phyloP scores from a whole-genome alignment of 2,113 vertebrate genomes.

The Pycnonotus jocosus region DNA sequence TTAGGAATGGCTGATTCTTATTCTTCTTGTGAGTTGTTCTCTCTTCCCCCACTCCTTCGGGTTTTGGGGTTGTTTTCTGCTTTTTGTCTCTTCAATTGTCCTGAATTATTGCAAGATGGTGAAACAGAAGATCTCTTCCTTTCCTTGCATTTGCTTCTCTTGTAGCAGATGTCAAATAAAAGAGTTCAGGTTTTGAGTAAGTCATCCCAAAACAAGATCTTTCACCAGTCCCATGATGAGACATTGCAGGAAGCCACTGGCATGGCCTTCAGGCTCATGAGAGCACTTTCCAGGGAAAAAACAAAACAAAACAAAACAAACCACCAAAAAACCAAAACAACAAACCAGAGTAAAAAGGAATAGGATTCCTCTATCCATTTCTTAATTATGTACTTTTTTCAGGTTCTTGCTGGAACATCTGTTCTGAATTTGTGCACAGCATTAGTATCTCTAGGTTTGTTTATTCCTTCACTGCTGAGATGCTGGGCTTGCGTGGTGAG shows the following conservation, averaged over 20 bases:
- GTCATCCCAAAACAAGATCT: not conserved
- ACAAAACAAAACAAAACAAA: not conserved
- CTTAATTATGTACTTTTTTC: not conserved
- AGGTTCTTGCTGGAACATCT: conserved; percentile 18
- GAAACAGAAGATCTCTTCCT: conserved; percentile 30
- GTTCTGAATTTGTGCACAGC: conserved; percentile 7
- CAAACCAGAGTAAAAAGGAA: not conserved
- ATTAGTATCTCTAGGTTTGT: not conserved
- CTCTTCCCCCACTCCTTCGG: not conserved
- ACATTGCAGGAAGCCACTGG: not conserved
- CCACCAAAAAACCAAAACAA: too few species aligned
- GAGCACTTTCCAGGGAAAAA: not conserved
- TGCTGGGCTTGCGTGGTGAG: rapidly evolving
- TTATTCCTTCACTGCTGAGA: not conserved
- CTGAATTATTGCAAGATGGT: conserved; percentile 69
- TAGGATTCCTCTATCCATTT: not conserved
- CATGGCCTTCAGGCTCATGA: not conserved
- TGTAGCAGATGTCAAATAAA: conserved; percentile 58
- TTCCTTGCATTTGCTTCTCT: conserved; percentile 15
- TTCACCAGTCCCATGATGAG: not conserved
- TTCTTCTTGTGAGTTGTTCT: conserved; percentile 27
- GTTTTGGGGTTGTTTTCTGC: conserved; percentile 41
- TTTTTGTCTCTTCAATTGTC: not conserved
- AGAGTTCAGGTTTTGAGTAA: conserved; percentile 5
- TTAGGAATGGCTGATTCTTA: conserved; percentile 46